Percentiles rank a stretch among this genome's conserved stretches.
These are phyloP conservation scores for Harpagifer antarcticus DNA, from an alignment of 2,797 vertebrate species.

Conservation along the genomic window DNA sequence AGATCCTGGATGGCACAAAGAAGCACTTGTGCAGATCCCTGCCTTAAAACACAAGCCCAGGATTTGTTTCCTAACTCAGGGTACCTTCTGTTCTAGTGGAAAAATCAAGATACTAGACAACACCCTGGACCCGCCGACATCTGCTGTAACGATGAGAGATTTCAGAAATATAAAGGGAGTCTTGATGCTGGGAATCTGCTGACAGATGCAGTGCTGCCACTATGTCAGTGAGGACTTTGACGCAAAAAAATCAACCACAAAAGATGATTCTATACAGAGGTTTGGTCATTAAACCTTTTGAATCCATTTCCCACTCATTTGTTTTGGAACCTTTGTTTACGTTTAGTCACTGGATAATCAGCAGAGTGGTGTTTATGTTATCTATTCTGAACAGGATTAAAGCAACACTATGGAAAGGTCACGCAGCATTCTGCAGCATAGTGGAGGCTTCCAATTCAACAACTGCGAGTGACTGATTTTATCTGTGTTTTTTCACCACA, in stretches of 20 bases:
- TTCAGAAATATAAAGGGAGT: neutral
- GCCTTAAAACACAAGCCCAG: conserved; percentile 13
- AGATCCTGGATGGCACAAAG: conserved; percentile 24
- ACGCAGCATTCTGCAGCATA: neutral
- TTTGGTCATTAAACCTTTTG: neutral
- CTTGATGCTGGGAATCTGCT: neutral
- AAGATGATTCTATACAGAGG: neutral
- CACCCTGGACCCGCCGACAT: neutral
- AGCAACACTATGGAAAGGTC: conserved; percentile 22
- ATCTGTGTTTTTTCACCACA: conserved; percentile 29
- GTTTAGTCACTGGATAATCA: neutral
- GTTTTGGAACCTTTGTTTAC: conserved; percentile 5
- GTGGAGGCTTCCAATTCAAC: conserved; percentile 1
- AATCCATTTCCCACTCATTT: conserved; percentile 5
- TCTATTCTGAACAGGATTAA: conserved; percentile 8
- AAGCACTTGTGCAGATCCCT: conserved; percentile 10
- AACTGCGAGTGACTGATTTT: neutral
- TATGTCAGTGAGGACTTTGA: neutral
- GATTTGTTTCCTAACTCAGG: conserved; percentile 8
- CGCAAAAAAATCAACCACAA: neutral
- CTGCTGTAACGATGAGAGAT: neutral
- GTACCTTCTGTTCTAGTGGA: neutral
- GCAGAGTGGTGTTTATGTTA: neutral
- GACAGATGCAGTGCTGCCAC: conserved; percentile 1
- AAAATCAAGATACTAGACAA: conserved; percentile 1